Percentiles rank a stretch among this genome's conserved stretches.
Evolutionary conservation across 2,888 invertebrate genomes (phyloP).

Genomic region (Atherix ibis): DNA sequence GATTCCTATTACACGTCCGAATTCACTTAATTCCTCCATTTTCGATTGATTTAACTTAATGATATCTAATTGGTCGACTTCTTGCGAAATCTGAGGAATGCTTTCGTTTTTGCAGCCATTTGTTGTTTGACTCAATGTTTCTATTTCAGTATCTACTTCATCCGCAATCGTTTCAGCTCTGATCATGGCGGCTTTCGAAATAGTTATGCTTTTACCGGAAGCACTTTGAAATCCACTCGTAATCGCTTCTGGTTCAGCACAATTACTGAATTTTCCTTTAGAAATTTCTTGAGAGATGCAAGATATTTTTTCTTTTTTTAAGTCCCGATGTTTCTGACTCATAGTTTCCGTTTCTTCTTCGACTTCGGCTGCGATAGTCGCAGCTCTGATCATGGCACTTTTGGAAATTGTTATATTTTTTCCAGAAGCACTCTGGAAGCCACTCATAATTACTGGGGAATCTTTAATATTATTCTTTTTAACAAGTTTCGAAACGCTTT

Average conservation of each 20-base stretch:
- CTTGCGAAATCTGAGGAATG: background rate
- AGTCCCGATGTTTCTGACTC: background rate
- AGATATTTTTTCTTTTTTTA: background rate
- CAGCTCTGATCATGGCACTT: no score
- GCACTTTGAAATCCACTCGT: constrained; percentile 22
- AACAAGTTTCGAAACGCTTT: no score
- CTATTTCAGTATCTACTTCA: background rate
- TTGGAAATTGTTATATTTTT: no score
- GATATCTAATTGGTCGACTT: background rate
- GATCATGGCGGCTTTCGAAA: constrained; percentile 26
- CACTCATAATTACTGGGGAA: no score
- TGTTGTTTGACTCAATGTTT: background rate
- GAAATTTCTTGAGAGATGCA: background rate
- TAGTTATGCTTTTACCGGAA: constrained; percentile 25
- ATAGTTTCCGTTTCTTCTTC: no score
- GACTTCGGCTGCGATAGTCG: no score
- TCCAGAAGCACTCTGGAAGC: no score
- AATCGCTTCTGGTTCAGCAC: background rate
- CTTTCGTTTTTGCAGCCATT: constrained; percentile 9
- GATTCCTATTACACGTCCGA: constrained; percentile 6
- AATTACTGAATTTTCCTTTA: background rate
- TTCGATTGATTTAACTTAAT: no score
- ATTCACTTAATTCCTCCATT: no score
- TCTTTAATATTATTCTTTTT: no score
- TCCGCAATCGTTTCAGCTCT: constrained; percentile 27